phyloP scores from a whole-genome alignment of 2,797 vertebrate species.

The Novumbra hubbsi region DNA sequence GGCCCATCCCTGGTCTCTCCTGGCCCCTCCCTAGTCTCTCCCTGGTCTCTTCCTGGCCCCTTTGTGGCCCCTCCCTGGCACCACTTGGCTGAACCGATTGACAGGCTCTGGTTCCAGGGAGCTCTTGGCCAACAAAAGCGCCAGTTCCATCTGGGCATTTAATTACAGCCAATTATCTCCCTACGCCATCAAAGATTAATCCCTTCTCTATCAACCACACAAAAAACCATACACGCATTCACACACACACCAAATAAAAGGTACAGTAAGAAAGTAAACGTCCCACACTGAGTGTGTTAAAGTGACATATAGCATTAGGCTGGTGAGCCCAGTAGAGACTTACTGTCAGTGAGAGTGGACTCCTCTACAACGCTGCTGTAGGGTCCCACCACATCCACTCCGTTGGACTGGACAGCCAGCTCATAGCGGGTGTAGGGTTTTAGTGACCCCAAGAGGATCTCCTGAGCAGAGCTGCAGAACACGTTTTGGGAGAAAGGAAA shows the following conservation, averaged over 20 bases:
- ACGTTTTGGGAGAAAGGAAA: slow-evolving; percentile 17
- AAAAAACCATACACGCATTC: slow-evolving; percentile 14
- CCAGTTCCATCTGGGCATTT: slow-evolving; percentile 55
- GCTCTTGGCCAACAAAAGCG: slow-evolving; percentile 37
- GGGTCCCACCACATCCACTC: slow-evolving; percentile 82
- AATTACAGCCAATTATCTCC: slow-evolving; percentile 57
- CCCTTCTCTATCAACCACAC: slow-evolving; percentile 36
- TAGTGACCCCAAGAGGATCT: slow-evolving; percentile 86
- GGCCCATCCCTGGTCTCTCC: no score
- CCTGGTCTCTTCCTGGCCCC: slow-evolving; percentile 8
- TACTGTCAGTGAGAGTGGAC: slow-evolving; percentile 89
- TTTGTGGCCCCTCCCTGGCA: slow-evolving; percentile 9
- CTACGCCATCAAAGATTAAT: slow-evolving; percentile 34
- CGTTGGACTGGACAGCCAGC: slow-evolving; percentile 94
- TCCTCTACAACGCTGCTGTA: slow-evolving; percentile 89
- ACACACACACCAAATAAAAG: slow-evolving; percentile 10
- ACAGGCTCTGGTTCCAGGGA: slow-evolving; percentile 26
- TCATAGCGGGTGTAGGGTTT: slow-evolving; percentile 95
- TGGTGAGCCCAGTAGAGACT: slow-evolving; percentile 59
- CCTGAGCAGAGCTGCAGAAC: slow-evolving; percentile 84
- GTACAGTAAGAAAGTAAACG: not conserved
- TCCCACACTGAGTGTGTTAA: not conserved
- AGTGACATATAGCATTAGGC: not conserved
- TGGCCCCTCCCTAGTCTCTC: no score
- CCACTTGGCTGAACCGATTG: slow-evolving; percentile 42